Evolutionary conservation across 2,113 vertebrate genomes (phyloP).

Genomic region (Cephalopterus ornatus): DNA sequence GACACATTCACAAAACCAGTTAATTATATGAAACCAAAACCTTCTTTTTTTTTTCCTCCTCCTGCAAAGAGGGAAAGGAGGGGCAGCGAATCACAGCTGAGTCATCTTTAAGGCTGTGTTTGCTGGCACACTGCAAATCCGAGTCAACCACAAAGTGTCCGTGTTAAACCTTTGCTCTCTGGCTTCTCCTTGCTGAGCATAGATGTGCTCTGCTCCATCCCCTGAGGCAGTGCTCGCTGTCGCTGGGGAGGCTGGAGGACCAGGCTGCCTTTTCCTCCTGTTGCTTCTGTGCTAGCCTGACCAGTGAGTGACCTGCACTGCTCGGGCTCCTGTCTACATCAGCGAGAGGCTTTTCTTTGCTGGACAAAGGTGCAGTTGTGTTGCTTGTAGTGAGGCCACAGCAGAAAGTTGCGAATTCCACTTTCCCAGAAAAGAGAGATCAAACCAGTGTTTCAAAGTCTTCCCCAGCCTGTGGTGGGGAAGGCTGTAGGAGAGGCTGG

Average conservation of each 20-base stretch:
- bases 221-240: neutral
- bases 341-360: neutral
- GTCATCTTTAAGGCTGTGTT: neutral
- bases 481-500: neutral
- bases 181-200: neutral
- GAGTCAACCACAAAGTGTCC: neutral
- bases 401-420: neutral
- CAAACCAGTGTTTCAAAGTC: neutral
- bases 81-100: neutral
- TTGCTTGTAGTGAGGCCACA: neutral
- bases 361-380: constrained; percentile 30
- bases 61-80: neutral
- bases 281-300: neutral
- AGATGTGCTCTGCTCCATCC: neutral
- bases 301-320: neutral
- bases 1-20: constrained; percentile 8
- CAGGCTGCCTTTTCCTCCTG: accelerated
- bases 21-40: constrained; percentile 40
- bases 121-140: neutral
- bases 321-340: neutral
- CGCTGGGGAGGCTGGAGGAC: neutral
- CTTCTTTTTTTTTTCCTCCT: neutral
- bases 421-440: neutral
- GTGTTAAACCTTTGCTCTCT: neutral
- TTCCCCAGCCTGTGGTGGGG: neutral